Evolutionary conservation across 1,140 invertebrate species (phyloP).

Genomic region (Hyposmocoma kahamanoa): DNA sequence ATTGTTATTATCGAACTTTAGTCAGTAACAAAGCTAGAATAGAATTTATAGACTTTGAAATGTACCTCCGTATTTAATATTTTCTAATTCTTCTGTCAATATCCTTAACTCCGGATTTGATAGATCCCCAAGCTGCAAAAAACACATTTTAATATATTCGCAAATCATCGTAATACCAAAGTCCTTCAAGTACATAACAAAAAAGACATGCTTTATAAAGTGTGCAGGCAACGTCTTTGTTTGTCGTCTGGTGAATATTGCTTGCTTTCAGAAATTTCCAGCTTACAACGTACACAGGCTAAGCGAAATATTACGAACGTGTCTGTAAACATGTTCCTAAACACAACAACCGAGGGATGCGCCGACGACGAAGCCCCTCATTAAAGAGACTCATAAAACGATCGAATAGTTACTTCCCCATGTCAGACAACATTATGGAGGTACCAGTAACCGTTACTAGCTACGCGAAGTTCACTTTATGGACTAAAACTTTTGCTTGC

Average conservation of each 20-base stretch:
- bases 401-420: constrained; percentile 38
- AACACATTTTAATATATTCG: too few species aligned
- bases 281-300: constrained; percentile 16
- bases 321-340: constrained; percentile 33
- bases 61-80: constrained; percentile 91
- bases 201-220: too few species aligned
- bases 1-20: too few species aligned
- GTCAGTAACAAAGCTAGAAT: too few species aligned
- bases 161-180: too few species aligned
- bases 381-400: constrained; percentile 54
- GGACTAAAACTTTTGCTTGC: too few species aligned
- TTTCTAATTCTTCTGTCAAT: constrained; percentile 90
- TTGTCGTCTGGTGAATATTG: constrained; percentile 14
- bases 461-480: too few species aligned
- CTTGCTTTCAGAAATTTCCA: constrained; percentile 28
- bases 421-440: not conserved
- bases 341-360: constrained; percentile 23
- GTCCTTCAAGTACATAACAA: too few species aligned
- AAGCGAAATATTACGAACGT: constrained; percentile 37
- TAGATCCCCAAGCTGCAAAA: constrained; percentile 85
- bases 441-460: too few species aligned
- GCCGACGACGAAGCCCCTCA: constrained; percentile 32
- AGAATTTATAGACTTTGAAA: too few species aligned
- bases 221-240: too few species aligned
- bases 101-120: constrained; percentile 90